Base-by-base conservation (phyloP, 2,888 invertebrate genomes). In the Lasioglossum oenotherae region DNA sequence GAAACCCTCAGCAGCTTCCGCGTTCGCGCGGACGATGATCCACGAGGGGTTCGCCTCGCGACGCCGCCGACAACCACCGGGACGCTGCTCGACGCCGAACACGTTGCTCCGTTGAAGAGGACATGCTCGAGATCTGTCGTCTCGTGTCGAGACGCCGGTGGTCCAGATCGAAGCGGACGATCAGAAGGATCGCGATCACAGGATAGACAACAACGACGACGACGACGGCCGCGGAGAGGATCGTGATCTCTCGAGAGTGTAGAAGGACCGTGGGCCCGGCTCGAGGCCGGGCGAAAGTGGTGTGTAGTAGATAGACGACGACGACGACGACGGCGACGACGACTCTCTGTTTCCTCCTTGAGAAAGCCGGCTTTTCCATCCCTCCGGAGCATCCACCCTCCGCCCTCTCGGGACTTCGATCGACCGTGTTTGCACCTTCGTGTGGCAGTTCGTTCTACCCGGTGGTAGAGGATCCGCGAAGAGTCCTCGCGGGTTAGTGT, bases 21-120 rank as follows among this genome's bases (percentile, higher is more conserved):
- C 71, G 72, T 83, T 75, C 82, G 60, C 82, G 72, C 75, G 82
- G 77, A 31, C 82, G 74, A 82, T 82, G 82, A 67, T 83, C 83
- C 84, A 49, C 44, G 76, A 76, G 83, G 72, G 64, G 75, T 71
- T 57, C 41, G 53, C 38, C 64, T 53, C 41, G 41, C n/a, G 64
- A 41, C 67, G 82, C 44, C 73, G 80, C 49, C 72, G 80, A 81
- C 80, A 23, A 80, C 64, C 46, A 80, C 49, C 72, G 60, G 14
- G 49, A 74, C 74, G 46, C 35, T 49, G 53, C 49, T 27, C 38
- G 57, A 27, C 74, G 74, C 57, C 57, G 64, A 67, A n/a, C 60
- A 46, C 64, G 49, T 35, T 74, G 31, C 74, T 35, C 12, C 69
- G 69, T 38, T 38, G 53, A 49, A 53, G 57, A 57, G 73, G 74